Evolutionary conservation across 2,888 invertebrate species (phyloP).

Genomic region (Dorcus hopei): DNA sequence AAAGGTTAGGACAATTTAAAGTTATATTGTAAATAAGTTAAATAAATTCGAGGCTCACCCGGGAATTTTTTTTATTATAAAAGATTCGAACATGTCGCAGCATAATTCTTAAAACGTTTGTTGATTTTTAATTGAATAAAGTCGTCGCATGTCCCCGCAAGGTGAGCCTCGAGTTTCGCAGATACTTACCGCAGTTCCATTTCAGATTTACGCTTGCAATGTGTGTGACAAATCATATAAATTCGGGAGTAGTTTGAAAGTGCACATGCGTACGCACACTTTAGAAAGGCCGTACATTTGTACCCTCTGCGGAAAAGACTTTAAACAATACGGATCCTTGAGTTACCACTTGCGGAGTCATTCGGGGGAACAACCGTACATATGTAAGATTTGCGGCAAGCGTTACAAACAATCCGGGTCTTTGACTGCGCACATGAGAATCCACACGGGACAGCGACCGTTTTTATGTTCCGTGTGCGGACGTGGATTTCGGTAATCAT

Average conservation of each 20-base stretch:
- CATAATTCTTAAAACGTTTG: too few species aligned
- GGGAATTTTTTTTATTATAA: background rate
- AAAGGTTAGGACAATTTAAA: slow-evolving; percentile 10
- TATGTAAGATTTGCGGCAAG: slow-evolving; percentile 41
- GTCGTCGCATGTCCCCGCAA: too few species aligned
- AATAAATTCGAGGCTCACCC: background rate
- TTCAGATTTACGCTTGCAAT: slow-evolving; percentile 26
- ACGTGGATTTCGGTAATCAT: slow-evolving; percentile 32
- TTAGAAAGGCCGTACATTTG: slow-evolving; percentile 42
- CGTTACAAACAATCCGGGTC: slow-evolving; percentile 42
- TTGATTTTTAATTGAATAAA: too few species aligned
- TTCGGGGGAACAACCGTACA: slow-evolving; percentile 39
- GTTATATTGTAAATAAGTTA: too few species aligned
- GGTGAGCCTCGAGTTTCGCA: too few species aligned
- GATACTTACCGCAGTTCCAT: background rate
- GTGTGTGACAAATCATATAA: slow-evolving; percentile 28
- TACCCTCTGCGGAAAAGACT: slow-evolving; percentile 40
- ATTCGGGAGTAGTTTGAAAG: slow-evolving; percentile 35
- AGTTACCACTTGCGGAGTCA: slow-evolving; percentile 41
- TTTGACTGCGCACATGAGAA: slow-evolving; percentile 41
- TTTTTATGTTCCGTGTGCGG: slow-evolving; percentile 37
- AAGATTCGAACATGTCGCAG: too few species aligned
- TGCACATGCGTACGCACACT: slow-evolving; percentile 42
- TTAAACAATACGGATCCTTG: slow-evolving; percentile 39
- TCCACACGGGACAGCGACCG: slow-evolving; percentile 41